A percentile compares a stretch with the other conserved stretches of the same genome.
phyloP scores from a whole-genome alignment of 2,797 vertebrate genomes.

The Alca torda region DNA sequence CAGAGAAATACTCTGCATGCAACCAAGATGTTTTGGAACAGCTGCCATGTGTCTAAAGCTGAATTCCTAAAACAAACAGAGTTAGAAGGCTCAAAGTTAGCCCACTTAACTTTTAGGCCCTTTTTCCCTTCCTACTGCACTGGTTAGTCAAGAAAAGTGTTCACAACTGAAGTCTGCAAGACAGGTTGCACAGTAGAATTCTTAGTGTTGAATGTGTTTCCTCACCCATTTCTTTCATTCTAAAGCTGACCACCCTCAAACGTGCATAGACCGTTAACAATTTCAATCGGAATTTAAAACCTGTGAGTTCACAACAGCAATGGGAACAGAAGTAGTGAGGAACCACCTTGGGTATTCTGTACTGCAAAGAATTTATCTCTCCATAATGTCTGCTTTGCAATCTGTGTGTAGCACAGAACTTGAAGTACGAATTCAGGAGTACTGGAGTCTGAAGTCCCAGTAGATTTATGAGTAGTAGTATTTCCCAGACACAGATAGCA shows the following conservation, averaged over 20 bases:
- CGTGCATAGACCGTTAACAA: not conserved
- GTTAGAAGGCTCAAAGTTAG: not conserved
- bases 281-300: not conserved
- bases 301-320: not conserved
- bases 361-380: not conserved
- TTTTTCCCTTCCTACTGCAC: not conserved
- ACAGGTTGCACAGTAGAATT: not conserved
- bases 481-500: not conserved
- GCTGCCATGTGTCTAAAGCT: not conserved
- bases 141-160: not conserved
- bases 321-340: not conserved
- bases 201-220: not conserved
- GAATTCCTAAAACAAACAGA: not conserved
- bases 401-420: not conserved
- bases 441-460: not conserved
- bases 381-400: accelerated
- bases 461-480: not conserved
- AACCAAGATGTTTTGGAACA: not conserved
- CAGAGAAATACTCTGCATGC: not conserved
- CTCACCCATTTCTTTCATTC: not conserved
- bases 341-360: not conserved
- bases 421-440: not conserved
- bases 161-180: not conserved
- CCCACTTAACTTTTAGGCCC: not conserved
- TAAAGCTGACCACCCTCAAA: not conserved